Base-by-base conservation (phyloP, 2,113 vertebrate species). In the Microcebus jonahi region DNA sequence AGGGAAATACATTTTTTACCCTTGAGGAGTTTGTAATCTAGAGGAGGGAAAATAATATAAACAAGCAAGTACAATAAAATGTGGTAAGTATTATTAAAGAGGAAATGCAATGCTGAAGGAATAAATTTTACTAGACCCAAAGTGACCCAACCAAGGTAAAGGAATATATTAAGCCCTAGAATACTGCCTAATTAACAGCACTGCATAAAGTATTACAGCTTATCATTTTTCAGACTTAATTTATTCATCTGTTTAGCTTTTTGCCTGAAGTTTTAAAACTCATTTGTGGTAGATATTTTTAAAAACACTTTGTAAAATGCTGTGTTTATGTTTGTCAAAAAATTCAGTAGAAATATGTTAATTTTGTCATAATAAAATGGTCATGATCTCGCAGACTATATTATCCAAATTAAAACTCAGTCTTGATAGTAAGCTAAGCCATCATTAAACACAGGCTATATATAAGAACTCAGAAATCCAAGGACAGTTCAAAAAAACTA, bases 321-420 rank as follows among this genome's bases (percentile, higher is more conserved):
- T 87, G 25, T 68, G 20, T 21, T 94, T 79, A 70, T 70, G 68
- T 75, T 82, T 90, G 13, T 67, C 29, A 93, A 91, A 94, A 85
- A 71, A 61, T 20, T 65, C 34, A 71, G 11, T 7, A 89, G 29
- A 91, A 86, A 73, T 57, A 76, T 77, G 23, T 31, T 76, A 53
- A 76, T 27, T 92, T 95, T 97, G 31, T 67, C 21, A 61, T 75
- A 63, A 71, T 76, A 77, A 80, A 3, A 71, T 92, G 42, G 34
- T 48, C 61, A 81, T 92, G 73, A 63, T 13, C 48, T 97, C 90
- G 23, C 13, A 75, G 20, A 83, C 2, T 83, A 67, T 71, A 23
- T 61, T 75, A 79, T 29, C 39, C 55, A 93, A 97, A 95, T 68
- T 86, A 96, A 93, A 96, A 96, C 29, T 45, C 61, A 86, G 14